These are phyloP conservation scores for Ips typographus DNA, from an alignment of 1,140 invertebrate species.

Conservation along the genomic window DNA sequence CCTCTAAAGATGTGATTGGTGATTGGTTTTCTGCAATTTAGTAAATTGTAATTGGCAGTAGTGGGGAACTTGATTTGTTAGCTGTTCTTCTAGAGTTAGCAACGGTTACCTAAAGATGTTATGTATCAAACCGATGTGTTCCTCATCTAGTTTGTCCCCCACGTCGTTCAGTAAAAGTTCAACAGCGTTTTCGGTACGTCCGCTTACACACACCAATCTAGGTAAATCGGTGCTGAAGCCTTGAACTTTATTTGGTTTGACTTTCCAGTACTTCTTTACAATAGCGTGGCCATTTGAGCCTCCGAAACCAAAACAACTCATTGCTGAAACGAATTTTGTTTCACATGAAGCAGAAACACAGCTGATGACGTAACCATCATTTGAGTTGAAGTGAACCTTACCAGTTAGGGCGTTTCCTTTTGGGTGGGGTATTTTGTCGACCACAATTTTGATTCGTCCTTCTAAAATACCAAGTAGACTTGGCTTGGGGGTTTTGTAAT, in stretches of 20 bases:
- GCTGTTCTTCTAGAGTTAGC: too few relatives aligned
- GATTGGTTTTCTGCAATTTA: constrained; percentile 48
- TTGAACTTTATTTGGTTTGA: constrained; percentile 57
- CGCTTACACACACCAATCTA: constrained; percentile 64
- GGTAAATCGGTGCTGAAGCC: constrained; percentile 56
- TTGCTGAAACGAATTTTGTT: constrained; percentile 42
- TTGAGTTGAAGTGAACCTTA: too few relatives aligned
- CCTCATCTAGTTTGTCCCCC: constrained; percentile 59
- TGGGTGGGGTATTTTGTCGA: too few relatives aligned
- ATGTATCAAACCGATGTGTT: constrained; percentile 60
- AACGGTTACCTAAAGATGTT: constrained; percentile 38
- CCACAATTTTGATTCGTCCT: too few relatives aligned
- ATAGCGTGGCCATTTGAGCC: constrained; percentile 69
- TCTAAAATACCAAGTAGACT: too few relatives aligned
- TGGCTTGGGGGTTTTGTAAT: too few relatives aligned
- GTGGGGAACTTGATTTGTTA: too few relatives aligned
- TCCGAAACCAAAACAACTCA: constrained; percentile 68
- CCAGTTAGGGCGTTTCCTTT: too few relatives aligned
- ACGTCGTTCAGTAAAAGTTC: constrained; percentile 67
- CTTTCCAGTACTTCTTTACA: constrained; percentile 63
- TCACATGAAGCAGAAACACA: not conserved
- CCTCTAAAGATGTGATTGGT: constrained; percentile 60
- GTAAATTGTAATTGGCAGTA: too few relatives aligned
- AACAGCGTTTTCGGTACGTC: constrained; percentile 68
- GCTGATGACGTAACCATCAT: too few relatives aligned